Percentiles rank a stretch among this genome's conserved stretches.
Conservation (phyloP, 2,797 vertebrate species). For the Falco cherrug region DNA sequence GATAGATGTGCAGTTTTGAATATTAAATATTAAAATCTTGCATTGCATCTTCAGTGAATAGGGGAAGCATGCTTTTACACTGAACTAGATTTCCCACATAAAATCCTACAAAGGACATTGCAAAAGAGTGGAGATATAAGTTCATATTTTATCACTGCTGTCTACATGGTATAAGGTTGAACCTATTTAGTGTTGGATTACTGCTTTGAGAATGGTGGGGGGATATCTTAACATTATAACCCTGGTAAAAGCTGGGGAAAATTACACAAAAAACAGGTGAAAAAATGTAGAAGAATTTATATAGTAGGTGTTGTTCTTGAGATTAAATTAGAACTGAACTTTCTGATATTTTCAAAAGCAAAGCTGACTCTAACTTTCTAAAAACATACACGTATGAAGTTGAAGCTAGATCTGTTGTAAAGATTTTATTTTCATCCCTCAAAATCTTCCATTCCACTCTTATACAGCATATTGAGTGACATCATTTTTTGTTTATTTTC, state of each 20-base stretch:
- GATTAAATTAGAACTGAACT: not conserved
- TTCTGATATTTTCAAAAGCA: not conserved
- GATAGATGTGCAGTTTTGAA: not conserved
- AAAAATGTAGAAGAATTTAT: not conserved
- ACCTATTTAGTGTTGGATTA: not conserved
- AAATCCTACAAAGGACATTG: not conserved
- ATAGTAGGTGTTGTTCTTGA: not conserved
- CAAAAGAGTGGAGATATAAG: not conserved
- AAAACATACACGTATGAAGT: not conserved
- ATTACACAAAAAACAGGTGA: accelerated
- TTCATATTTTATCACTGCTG: not conserved
- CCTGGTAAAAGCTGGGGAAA: not conserved
- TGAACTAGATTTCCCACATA: not conserved
- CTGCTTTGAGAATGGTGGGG: not conserved
- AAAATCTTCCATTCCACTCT: not conserved
- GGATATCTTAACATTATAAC: not conserved
- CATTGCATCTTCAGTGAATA: not conserved
- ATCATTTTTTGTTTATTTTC: not conserved
- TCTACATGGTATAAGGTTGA: not conserved
- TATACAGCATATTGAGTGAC: not conserved
- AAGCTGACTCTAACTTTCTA: not conserved
- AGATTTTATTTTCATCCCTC: not conserved
- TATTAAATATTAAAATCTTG: not conserved
- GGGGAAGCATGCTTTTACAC: not conserved
- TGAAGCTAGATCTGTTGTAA: not conserved